Evolutionary conservation across 2,888 invertebrate genomes (phyloP), one percentile per base, ranked within the genome.

Genomic region (Mystacides longicornis): DNA sequence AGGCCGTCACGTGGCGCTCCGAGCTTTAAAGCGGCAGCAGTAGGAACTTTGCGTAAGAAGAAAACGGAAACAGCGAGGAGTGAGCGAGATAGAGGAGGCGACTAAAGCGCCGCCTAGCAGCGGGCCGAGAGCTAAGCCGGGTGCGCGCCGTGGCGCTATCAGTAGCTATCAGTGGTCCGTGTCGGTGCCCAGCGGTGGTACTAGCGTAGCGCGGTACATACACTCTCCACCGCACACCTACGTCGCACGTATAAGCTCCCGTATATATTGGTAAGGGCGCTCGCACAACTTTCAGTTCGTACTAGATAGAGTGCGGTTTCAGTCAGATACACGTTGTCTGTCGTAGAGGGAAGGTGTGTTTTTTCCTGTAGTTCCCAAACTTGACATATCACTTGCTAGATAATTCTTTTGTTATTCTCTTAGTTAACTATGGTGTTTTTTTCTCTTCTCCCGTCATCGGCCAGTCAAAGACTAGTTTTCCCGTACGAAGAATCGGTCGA

Each of bases 401-500:
- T 19, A 11, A 45, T 7, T 19, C 20, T 45, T 45, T 16, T 37
- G 14, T 37, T 37, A 16, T 37, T 37, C 14, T 37, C 14, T 37
- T 14, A 16, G 57, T 16, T 37, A n/a, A 19, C 33, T 27, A 27
- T 33, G 33, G 19, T n/a, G 19, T 31, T 21, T 11, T 27, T 16
- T 33, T 37, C 37, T 14, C 37, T 37, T 37, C 37, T 37, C 37
- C 31, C 9, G 33, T 23, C 57, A 14, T 47, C 27, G 51, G 43
- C 22, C 46, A 42, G 50, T 37, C 31, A 37, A 37, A 37, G 37
- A 37, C 37, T 37, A 37, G 14, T 16, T 37, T 37, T 33, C 16
- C 49, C 37, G 37, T 22, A 18, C 23, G 43, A 23, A 37, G 37
- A 45, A 20, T 52, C 52, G 46, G 50, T 52, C 54, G 51, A 58